Percentiles rank a stretch among this genome's conserved stretches.
These are phyloP conservation scores for Bombus waltoni DNA, from an alignment of 1,140 invertebrate genomes.

Conservation along the genomic window DNA sequence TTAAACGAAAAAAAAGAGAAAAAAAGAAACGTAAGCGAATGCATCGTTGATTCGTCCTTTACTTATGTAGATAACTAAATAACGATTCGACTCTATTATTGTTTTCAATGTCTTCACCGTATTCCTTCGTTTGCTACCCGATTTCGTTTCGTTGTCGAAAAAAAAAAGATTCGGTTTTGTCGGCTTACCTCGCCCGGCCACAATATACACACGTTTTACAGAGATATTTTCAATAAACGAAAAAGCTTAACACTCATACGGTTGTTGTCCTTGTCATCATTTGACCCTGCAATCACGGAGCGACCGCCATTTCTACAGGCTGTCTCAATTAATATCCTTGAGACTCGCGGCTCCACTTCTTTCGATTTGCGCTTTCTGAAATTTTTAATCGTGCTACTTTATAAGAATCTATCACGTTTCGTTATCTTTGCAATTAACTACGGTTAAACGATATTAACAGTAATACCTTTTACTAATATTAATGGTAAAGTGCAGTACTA, in stretches of 20 bases:
- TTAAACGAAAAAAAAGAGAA: conserved; percentile 71
- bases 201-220: conserved; percentile 79
- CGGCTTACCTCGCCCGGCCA: conserved; percentile 77
- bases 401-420: neutral
- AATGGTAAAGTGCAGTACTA: neutral
- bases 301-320: neutral
- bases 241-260: conserved; percentile 76
- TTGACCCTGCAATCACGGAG: conserved; percentile 8
- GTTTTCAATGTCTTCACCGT: conserved; percentile 74
- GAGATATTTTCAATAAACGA: conserved; percentile 80
- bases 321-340: neutral
- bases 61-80: conserved; percentile 75
- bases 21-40: conserved; percentile 73
- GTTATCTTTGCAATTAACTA: neutral
- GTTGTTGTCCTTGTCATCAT: conserved; percentile 61
- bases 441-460: neutral
- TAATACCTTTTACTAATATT: neutral
- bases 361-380: neutral
- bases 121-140: conserved; percentile 73
- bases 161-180: conserved; percentile 71
- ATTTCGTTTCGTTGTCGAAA: conserved; percentile 72
- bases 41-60: conserved; percentile 79
- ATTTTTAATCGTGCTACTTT: neutral
- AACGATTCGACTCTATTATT: conserved; percentile 70
- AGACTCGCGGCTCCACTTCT: neutral